Base-by-base conservation (phyloP, 2,113 vertebrate genomes). In the Poeciliopsis retropinna region DNA sequence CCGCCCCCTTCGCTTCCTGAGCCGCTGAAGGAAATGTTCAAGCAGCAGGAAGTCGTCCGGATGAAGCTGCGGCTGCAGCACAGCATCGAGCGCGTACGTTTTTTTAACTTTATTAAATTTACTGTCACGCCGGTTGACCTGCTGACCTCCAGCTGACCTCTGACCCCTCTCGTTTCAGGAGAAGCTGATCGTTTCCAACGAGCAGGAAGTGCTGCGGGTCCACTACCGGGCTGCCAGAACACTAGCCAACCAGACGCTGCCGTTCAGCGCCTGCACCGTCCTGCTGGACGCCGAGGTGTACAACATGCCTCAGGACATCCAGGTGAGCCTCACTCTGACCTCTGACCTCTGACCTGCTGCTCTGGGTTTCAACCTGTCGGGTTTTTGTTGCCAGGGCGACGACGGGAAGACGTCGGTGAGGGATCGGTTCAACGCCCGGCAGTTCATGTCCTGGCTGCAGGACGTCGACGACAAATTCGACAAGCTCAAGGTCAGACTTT, bases 381-480 rank as follows among this genome's bases (percentile, higher is more conserved):
- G 34, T 62, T 25, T 29, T 64, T 1, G n/a, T 63, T 41, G 70
- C 64, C 89, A 99, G 98, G 91, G 80, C 30, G 98, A 99, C 73
- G 98, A 99, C 71, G 96, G 97, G 74, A 99, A 99, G 93, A 96
- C 97, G 3, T 99, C 98, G 0, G 98, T 99, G 70, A 95, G 98
- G 79, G 98, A 99, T 91, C 91, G 98, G 51, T 99, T 99, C 87
- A 99, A 99, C 79, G 97, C 97, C 61, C 93, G 98, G 64, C 98
- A 99, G 82, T 99, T 99, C 63, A 99, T 99, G 97, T 99, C 98
- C 3, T 99, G 98, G 98, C 91, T 99, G 83, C 98, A 99, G 87
- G 98, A 99, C 0, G 98, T 99, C 1, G 98, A 99, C 79, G 98
- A 99, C 93, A 99, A 99, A 89, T 99, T 99, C 90, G 98, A 99